Conservation (phyloP, 2,888 invertebrate genomes). For the Sinohyriopsis cumingii region DNA sequence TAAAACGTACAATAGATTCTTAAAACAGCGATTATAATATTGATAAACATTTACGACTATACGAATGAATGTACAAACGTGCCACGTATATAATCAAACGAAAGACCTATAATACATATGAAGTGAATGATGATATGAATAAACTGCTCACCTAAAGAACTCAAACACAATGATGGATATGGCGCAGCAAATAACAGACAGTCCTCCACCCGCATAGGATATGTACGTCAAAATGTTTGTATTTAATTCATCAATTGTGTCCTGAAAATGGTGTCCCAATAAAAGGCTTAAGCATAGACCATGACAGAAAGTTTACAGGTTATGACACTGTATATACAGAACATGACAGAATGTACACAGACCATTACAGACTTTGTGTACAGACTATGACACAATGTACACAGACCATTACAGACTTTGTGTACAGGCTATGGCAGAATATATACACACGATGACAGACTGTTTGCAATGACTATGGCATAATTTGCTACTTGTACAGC, state of each 20-base stretch:
- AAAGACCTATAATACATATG: too few species aligned
- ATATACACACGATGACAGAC: too few species aligned
- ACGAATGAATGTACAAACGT: too few species aligned
- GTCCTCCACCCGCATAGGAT: constrained; percentile 61
- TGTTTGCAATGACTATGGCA: not conserved
- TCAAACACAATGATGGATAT: constrained; percentile 55
- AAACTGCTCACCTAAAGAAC: constrained; percentile 52
- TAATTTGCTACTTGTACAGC: too few species aligned
- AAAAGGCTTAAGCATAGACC: not conserved
- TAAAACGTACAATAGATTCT: too few species aligned
- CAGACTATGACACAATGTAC: not conserved
- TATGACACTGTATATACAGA: not conserved
- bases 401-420: not conserved
- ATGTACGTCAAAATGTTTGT: constrained; percentile 55
- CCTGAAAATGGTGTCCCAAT: constrained; percentile 27
- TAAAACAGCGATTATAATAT: not conserved
- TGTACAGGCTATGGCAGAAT: not conserved
- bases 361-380: not conserved
- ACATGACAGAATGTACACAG: not conserved
- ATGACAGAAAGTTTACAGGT: not conserved
- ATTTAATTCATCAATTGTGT: constrained; percentile 43
- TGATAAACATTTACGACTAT: not conserved
- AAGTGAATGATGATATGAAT: not conserved
- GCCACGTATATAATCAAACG: too few species aligned
- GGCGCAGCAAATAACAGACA: constrained; percentile 59